phyloP scores from a whole-genome alignment of 2,797 vertebrate genomes.

The Esox lucius region DNA sequence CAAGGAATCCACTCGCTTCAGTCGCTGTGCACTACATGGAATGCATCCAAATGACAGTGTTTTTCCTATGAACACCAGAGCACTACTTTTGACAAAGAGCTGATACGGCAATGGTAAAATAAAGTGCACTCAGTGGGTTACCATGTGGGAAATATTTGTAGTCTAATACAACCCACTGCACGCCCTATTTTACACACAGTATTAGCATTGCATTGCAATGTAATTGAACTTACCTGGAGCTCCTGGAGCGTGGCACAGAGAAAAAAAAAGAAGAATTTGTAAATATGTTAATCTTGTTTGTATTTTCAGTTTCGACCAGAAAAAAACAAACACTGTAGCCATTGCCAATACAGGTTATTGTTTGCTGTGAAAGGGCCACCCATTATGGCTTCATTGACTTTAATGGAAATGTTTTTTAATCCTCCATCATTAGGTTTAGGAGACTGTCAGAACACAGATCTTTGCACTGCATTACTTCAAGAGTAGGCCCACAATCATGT shows the following conservation, averaged over 20 bases:
- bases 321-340: no score
- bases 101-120: no score
- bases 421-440: not conserved
- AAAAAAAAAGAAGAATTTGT: constrained; percentile 43
- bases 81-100: no score
- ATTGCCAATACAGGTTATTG: no score
- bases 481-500: no score
- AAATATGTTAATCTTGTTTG: no score
- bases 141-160: constrained; percentile 6
- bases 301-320: no score
- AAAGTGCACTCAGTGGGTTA: not conserved
- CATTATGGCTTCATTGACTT: not conserved
- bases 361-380: not conserved
- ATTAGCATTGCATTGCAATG: constrained; percentile 37
- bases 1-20: not conserved
- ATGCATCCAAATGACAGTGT: no score
- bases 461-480: not conserved
- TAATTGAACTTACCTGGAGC: constrained; percentile 74
- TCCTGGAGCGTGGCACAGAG: constrained; percentile 72
- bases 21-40: not conserved
- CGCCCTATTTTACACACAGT: constrained; percentile 41
- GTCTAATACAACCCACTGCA: constrained; percentile 15
- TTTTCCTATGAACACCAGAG: no score
- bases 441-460: not conserved
- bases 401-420: not conserved